These are phyloP conservation scores for Drosophila affinis DNA, from an alignment of 2,888 invertebrate genomes.

Conservation along the genomic window DNA sequence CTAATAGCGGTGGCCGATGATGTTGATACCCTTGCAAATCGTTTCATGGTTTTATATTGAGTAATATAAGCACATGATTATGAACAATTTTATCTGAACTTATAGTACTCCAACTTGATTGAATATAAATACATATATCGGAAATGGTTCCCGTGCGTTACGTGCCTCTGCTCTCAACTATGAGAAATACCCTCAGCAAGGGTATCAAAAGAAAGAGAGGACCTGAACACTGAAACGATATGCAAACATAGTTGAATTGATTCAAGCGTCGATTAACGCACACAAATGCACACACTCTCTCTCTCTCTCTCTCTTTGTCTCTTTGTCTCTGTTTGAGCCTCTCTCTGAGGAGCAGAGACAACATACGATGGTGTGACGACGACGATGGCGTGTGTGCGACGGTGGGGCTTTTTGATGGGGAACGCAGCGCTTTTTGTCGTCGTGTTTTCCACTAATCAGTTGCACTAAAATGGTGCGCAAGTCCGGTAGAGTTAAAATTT, in stretches of 20 bases:
- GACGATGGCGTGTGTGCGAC: slow-evolving; percentile 48
- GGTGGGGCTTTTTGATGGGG: slow-evolving; percentile 17
- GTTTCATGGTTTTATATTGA: too few relatives aligned
- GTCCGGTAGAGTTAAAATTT: slow-evolving; percentile 78
- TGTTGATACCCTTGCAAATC: neutral
- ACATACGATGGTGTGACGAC: slow-evolving; percentile 59
- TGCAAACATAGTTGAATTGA: slow-evolving; percentile 70
- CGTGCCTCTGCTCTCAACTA: neutral
- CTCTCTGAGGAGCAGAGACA: slow-evolving; percentile 39
- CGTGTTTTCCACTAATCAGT: slow-evolving; percentile 73
- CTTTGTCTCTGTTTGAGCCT: neutral
- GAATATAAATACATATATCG: neutral
- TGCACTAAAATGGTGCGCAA: slow-evolving; percentile 79
- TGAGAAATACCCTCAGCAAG: neutral
- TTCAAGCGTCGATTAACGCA: slow-evolving; percentile 78
- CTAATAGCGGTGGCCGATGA: neutral
- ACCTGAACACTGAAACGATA: slow-evolving; percentile 39
- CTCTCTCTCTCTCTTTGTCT: neutral
- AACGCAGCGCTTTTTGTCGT: slow-evolving; percentile 52
- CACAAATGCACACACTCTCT: slow-evolving; percentile 29
- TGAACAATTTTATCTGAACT: neutral
- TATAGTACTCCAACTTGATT: neutral
- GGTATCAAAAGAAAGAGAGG: slow-evolving; percentile 9
- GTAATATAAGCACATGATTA: too few relatives aligned
- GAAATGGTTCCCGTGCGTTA: neutral